Evolutionary conservation across 2,888 invertebrate species (phyloP), one percentile per base, ranked within the genome.

Genomic region (Sepiola atlantica): DNA sequence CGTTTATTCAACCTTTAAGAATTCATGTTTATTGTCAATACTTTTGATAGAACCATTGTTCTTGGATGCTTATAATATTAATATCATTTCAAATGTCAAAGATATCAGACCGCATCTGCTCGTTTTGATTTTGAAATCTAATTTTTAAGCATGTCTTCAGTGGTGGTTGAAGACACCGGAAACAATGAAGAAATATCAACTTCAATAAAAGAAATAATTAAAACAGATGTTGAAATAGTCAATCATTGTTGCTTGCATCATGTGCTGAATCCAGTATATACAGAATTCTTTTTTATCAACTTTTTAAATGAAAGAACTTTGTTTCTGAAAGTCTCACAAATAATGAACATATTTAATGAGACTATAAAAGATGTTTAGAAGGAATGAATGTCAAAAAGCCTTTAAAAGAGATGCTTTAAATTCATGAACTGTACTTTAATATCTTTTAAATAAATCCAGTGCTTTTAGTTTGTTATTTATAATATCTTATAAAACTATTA

Each of bases 11-110:
- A 77, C 77, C 77, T 77, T 77, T 77, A 77, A 77, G 77, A 77
- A 77, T 77, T 77, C 18, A 77, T 77, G n/a, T 77, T 77, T 77
- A 77, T 77, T 77, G n/a, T n/a, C n/a, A 77, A n/a, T 77, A 77
- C n/a, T n/a, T 77, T n/a, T 77, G 32, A 77, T 77, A n/a, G 77
- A 77, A 14, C n/a, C 18, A 77, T 77, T 77, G 77, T 77, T 77
- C 77, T 77, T 77, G n/a, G n/a, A n/a, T 77, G n/a, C n/a, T 77
- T 77, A n/a, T 45, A 45, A 45, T 77, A 77, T 77, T 77, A 77
- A 77, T n/a, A 77, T n/a, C 77, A 77, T 16, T 77, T 77, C 16
- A 77, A 77, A 77, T 77, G 77, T 77, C 77, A 77, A 77, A 16
- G n/a, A 32, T 77, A 77, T 77, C 77, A n/a, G 14, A 77, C 77